Evolutionary conservation across 2,888 invertebrate species (phyloP), one percentile per base, ranked within the genome.

Genomic region (Sminthurinus aureus): DNA sequence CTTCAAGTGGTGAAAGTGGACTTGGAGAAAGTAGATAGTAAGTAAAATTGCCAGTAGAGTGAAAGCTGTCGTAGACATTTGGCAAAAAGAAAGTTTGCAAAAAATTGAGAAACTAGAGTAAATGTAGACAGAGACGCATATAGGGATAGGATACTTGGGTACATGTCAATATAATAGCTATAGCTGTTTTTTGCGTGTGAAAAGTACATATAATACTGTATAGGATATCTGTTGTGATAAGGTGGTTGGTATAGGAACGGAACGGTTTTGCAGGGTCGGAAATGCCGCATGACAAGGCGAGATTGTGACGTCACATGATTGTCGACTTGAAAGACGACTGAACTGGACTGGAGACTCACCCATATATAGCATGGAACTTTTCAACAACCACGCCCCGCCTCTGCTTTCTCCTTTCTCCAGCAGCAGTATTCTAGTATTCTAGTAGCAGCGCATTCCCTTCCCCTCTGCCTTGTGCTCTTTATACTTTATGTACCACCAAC

Each of bases 401-500:
- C 71, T 77, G 78, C 77, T 82, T 82, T 79, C 83, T 51, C 82
- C 77, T 82, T 82, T 79, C 83, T 51, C 82, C 82, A 82, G 75
- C 82, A 38, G 38, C 38, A 38, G 38, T 6, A 38, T 1, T n/a
- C n/a, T 38, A 38, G 38, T 4, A 38, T 1, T n/a, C n/a, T 6
- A 38, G 38, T 4, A 83, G 76, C 83, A 79, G 77, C 71, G 71
- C 76, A 83, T 78, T 83, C 74, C 79, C 83, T 74, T 26, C n/a
- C 18, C 13, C 26, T 15, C 76, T 38, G 38, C 38, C 38, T 6
- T 38, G 38, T 38, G 38, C 1, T 38, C 38, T 38, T 38, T 38
- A 38, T 38, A 38, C 38, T 38, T 38, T 38, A 38, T 38, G 6
- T 38, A n/a, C 66, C 81, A 76, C 64, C 69, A 24, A 50, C 66